Evolutionary conservation across 1,140 invertebrate species (phyloP).

Genomic region (Cotesia chilonis): DNA sequence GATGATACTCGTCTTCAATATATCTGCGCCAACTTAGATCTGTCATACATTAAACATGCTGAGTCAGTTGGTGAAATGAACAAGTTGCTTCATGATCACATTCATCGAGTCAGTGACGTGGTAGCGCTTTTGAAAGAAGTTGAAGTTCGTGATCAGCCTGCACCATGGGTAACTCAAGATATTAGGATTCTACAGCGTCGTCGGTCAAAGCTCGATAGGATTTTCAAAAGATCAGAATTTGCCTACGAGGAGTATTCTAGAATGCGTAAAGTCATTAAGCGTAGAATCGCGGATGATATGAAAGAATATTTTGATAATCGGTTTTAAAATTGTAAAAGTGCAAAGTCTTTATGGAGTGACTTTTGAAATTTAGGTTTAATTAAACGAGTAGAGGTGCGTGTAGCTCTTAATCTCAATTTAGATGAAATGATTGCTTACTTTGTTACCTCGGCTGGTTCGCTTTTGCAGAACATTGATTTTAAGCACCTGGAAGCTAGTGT

Average conservation of each 20-base stretch:
- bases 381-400: neutral
- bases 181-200: neutral
- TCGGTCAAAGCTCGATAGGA: neutral
- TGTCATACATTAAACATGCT: neutral
- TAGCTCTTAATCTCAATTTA: no score
- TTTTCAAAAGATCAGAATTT: conserved; percentile 7
- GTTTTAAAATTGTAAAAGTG: neutral
- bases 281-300: neutral
- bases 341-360: conserved; percentile 3
- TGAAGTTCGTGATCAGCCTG: neutral
- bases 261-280: neutral
- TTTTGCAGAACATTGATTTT: no score
- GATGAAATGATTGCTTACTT: no score
- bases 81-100: neutral
- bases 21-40: no score
- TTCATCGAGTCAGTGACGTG: neutral
- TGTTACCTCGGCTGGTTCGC: no score
- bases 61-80: neutral
- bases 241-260: neutral
- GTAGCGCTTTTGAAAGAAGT: neutral
- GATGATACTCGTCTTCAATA: neutral
- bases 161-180: neutral
- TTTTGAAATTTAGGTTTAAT: neutral
- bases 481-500: no score
- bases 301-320: neutral